These are phyloP conservation scores for Xiphophorus hellerii DNA, from an alignment of 2,113 vertebrate genomes.

Conservation along the genomic window DNA sequence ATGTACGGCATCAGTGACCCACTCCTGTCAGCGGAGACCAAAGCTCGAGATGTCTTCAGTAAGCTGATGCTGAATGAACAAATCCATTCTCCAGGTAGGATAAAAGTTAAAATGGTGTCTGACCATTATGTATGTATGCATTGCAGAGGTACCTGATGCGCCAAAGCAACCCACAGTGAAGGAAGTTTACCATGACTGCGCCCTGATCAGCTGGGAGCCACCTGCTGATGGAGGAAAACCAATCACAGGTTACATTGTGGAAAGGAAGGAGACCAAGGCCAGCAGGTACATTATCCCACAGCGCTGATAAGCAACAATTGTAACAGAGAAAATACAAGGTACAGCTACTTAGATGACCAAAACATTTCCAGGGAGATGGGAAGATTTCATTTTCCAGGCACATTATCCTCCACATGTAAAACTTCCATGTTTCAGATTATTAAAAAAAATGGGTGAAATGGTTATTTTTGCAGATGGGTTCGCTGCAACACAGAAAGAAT, in stretches of 20 bases:
- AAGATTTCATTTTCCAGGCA: not conserved
- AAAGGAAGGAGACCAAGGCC: conserved; percentile 97
- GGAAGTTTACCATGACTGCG: conserved; percentile 91
- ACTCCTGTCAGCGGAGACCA: conserved; percentile 90
- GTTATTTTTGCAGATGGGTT: conserved; percentile 63
- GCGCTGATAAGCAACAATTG: not conserved
- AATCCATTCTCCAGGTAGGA: not conserved
- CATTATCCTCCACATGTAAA: not conserved
- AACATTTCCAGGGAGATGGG: not conserved
- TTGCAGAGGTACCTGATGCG: conserved; percentile 92
- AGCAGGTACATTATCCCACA: conserved; percentile 80
- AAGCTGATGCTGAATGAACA: conserved; percentile 59
- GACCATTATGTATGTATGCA: conserved; percentile 31
- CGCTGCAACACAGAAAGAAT: conserved; percentile 87
- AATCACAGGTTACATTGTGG: conserved; percentile 94
- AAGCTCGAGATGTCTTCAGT: conserved; percentile 96
- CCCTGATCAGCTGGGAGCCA: conserved; percentile 92
- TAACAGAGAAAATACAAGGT: too few species aligned
- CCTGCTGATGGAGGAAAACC: conserved; percentile 97
- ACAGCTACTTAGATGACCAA: too few species aligned
- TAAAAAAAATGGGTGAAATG: not conserved
- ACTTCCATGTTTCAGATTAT: not conserved
- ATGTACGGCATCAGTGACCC: conserved; percentile 95
- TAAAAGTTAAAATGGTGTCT: conserved; percentile 3
- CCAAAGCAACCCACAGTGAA: conserved; percentile 91